A percentile compares a stretch with the other conserved stretches of the same genome.
phyloP scores from a whole-genome alignment of 2,113 vertebrate species.

The Acrocephalus arundinaceus region DNA sequence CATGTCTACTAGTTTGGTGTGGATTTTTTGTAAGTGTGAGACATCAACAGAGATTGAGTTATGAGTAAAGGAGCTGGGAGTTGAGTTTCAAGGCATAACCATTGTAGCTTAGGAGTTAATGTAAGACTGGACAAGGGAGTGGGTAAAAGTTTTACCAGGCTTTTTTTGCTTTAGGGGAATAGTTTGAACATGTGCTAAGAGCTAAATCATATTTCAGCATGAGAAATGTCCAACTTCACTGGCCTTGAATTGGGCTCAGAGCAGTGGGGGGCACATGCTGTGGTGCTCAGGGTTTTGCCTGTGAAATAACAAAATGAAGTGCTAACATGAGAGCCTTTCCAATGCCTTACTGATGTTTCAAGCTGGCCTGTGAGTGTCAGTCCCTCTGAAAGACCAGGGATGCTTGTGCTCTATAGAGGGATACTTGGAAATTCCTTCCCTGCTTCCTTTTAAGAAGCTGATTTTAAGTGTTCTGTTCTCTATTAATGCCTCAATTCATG shows the following conservation, averaged over 20 bases:
- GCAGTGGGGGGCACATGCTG: background rate
- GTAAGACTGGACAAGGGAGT: background rate
- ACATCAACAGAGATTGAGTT: background rate
- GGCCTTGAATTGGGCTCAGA: background rate
- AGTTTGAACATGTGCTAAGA: background rate
- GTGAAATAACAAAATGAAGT: background rate
- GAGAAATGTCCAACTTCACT: background rate
- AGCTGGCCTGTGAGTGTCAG: background rate
- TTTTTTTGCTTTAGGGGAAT: slow-evolving; percentile 9
- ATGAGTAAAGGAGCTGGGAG: background rate
- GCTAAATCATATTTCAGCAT: background rate
- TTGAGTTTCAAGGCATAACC: background rate
- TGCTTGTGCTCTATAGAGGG: background rate
- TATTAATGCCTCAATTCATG: background rate
- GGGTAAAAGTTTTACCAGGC: background rate
- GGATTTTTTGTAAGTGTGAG: background rate
- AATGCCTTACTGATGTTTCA: background rate
- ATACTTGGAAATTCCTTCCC: background rate
- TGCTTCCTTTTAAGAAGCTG: background rate
- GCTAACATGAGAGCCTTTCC: background rate
- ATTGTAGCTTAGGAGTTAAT: background rate
- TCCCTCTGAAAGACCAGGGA: background rate
- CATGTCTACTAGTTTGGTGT: background rate
- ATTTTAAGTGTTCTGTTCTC: background rate
- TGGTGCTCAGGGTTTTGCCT: background rate